These are phyloP conservation scores for Ylistrum balloti DNA, from an alignment of 1,140 invertebrate genomes.

Conservation along the genomic window DNA sequence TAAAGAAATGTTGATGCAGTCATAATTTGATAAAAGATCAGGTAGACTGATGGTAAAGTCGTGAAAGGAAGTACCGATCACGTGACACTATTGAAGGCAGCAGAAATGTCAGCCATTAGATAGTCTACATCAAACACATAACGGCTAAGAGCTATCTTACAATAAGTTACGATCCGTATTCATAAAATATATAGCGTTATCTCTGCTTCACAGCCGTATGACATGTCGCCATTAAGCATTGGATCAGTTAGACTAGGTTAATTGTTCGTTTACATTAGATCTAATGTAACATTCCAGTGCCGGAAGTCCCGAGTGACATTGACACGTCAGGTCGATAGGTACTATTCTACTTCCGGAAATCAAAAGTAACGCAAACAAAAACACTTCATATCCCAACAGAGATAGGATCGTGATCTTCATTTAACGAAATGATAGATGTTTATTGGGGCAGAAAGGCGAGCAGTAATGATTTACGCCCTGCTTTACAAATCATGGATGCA, in stretches of 20 bases:
- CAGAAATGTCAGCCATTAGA: background rate
- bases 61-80: no score
- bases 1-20: no score
- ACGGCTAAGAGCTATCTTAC: background rate
- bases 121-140: background rate
- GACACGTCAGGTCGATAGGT: constrained; percentile 5
- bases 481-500: background rate
- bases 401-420: background rate
- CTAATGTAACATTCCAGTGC: background rate
- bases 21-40: no score
- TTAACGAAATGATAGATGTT: background rate
- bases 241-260: background rate
- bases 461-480: background rate
- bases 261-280: background rate
- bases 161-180: background rate
- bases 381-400: background rate
- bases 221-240: background rate
- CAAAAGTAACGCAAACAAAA: background rate
- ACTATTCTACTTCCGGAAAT: background rate
- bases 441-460: background rate
- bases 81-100: no score
- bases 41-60: no score
- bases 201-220: background rate
- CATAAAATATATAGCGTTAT: background rate
- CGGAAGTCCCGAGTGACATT: background rate